phyloP scores from a whole-genome alignment of 2,888 invertebrate species.

The Brachyopa scutellaris region DNA sequence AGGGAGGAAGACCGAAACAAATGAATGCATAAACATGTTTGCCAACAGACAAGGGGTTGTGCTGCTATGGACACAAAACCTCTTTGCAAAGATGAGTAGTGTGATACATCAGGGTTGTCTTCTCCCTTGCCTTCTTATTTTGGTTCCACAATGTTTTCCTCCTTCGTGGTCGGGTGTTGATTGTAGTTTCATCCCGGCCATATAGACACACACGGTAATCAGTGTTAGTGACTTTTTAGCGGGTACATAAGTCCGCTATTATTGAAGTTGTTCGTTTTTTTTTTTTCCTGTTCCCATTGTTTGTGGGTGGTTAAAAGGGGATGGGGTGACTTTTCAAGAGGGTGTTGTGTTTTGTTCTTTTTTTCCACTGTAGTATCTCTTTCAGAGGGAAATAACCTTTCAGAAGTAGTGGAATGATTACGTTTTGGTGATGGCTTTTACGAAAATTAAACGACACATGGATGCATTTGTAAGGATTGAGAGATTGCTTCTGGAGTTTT shows the following conservation, averaged over 20 bases:
- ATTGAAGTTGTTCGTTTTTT: constrained; percentile 67
- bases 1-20: constrained; percentile 48
- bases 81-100: constrained; percentile 46
- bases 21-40: constrained; percentile 73
- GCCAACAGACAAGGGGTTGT: constrained; percentile 50
- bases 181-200: constrained; percentile 21
- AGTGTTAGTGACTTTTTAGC: constrained; percentile 67
- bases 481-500: constrained; percentile 35
- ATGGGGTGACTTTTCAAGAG: constrained; percentile 69
- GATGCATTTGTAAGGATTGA: constrained; percentile 72
- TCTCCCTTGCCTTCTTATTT: constrained; percentile 3
- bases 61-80: constrained; percentile 19
- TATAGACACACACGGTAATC: constrained; percentile 19
- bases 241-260: constrained; percentile 68
- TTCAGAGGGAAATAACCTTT: background rate
- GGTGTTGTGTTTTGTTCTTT: constrained; percentile 54
- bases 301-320: constrained; percentile 52
- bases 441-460: constrained; percentile 82
- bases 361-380: constrained; percentile 28
- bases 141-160: constrained; percentile 58
- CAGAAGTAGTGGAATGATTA: constrained; percentile 71
- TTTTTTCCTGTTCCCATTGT: constrained; percentile 33
- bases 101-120: constrained; percentile 33
- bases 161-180: constrained; percentile 60
- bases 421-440: constrained; percentile 79